Conservation (phyloP, 2,888 invertebrate species). For the Phyllotreta striolata region DNA sequence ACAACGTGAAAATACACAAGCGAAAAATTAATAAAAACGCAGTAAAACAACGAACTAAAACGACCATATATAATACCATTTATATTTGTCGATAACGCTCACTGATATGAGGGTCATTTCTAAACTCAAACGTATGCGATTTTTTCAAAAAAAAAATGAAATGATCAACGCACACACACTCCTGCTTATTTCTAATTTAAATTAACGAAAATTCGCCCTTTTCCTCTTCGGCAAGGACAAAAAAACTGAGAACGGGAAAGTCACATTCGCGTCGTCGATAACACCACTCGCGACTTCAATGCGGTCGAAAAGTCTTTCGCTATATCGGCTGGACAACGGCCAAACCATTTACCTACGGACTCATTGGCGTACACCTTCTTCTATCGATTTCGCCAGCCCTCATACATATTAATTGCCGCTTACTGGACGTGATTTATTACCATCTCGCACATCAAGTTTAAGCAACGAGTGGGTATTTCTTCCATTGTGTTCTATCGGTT, state of each 20-base stretch:
- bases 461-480: no score
- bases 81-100: conserved; percentile 52
- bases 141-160: conserved; percentile 17
- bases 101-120: conserved; percentile 51
- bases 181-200: conserved; percentile 4
- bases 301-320: conserved; percentile 49
- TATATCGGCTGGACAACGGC: conserved; percentile 49
- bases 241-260: not conserved
- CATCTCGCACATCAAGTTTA: not conserved
- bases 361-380: conserved; percentile 25
- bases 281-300: conserved; percentile 49
- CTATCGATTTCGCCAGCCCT: conserved; percentile 22
- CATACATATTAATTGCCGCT: conserved; percentile 25
- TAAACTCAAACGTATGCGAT: no score
- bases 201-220: not conserved
- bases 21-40: conserved; percentile 16
- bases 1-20: no score
- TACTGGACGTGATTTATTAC: not conserved
- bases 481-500: no score
- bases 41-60: conserved; percentile 32
- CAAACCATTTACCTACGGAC: conserved; percentile 40
- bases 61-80: conserved; percentile 48
- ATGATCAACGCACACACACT: conserved; percentile 14
- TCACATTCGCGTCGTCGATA: conserved; percentile 34
- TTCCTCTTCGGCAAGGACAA: not conserved